phyloP scores from a whole-genome alignment of 2,888 invertebrate genomes.

The Phyto melanocephala region DNA sequence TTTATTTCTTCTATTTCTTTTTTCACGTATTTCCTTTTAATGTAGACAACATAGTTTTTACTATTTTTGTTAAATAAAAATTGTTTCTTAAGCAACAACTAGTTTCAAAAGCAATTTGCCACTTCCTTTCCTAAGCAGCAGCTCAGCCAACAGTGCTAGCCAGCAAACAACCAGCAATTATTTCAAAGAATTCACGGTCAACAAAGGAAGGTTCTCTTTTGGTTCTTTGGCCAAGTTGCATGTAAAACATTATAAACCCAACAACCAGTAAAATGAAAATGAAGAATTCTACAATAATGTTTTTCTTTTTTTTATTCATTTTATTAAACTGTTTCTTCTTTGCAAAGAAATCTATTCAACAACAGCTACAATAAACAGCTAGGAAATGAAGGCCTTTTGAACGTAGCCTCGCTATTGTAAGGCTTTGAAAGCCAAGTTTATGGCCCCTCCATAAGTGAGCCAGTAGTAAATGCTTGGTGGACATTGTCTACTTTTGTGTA shows the following conservation, averaged over 20 bases:
- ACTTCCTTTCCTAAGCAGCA: slow-evolving; percentile 65
- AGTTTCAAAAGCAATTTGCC: slow-evolving; percentile 63
- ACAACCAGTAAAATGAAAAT: slow-evolving; percentile 45
- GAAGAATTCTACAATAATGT: slow-evolving; percentile 46
- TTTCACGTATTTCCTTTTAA: slow-evolving; percentile 53
- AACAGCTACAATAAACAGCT: slow-evolving; percentile 64
- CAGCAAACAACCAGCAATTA: slow-evolving; percentile 53
- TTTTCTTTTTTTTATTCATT: neutral
- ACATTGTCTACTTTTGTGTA: slow-evolving; percentile 60
- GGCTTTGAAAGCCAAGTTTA: slow-evolving; percentile 23
- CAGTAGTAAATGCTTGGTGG: slow-evolving; percentile 26
- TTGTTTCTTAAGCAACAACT: slow-evolving; percentile 39
- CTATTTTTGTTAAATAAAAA: slow-evolving; percentile 20
- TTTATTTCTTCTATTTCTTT: neutral
- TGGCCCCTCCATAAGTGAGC: neutral
- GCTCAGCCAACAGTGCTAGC: neutral
- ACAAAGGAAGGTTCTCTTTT: slow-evolving; percentile 45
- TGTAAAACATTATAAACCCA: neutral
- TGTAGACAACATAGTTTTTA: slow-evolving; percentile 38
- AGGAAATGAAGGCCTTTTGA: slow-evolving; percentile 56
- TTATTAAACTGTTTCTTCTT: neutral
- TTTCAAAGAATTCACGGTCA: slow-evolving; percentile 67
- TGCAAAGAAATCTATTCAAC: slow-evolving; percentile 52
- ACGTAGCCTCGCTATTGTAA: neutral
- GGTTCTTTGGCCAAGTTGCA: slow-evolving; percentile 24